phyloP scores from a whole-genome alignment of 2,888 invertebrate genomes.

The Caenorhabditis sinica region DNA sequence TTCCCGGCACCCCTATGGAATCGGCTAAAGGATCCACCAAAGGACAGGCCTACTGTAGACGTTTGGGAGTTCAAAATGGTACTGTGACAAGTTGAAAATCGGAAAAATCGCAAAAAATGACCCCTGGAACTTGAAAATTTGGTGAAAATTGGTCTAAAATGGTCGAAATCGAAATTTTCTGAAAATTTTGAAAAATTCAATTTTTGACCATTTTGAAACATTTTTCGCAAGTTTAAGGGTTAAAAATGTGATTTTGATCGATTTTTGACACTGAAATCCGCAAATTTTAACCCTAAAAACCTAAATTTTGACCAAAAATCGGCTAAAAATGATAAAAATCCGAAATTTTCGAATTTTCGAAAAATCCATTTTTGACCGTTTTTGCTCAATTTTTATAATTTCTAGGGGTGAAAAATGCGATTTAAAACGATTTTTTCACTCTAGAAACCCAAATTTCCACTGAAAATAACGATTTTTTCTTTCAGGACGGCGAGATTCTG shows the following conservation, averaged over 20 bases:
- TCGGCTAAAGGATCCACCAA: slow-evolving; percentile 21
- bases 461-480: slow-evolving; percentile 8
- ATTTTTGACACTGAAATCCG: no score
- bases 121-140: background rate
- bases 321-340: background rate
- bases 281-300: no score
- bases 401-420: background rate
- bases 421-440: background rate
- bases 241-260: no score
- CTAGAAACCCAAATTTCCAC: background rate
- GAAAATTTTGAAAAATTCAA: no score
- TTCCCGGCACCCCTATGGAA: slow-evolving; percentile 24
- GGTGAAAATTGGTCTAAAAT: background rate
- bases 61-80: slow-evolving; percentile 46
- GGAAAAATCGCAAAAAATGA: slow-evolving; percentile 14
- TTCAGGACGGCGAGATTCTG: slow-evolving; percentile 30
- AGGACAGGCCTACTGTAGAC: slow-evolving; percentile 17
- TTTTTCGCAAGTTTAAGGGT: no score
- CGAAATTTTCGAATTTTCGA: background rate
- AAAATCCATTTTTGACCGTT: background rate
- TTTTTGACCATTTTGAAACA: no score
- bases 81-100: background rate
- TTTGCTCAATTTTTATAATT: background rate
- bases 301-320: no score
- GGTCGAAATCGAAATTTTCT: no score